Evolutionary conservation across 2,797 vertebrate genomes (phyloP).

Genomic region (Spinus olivaceus): DNA sequence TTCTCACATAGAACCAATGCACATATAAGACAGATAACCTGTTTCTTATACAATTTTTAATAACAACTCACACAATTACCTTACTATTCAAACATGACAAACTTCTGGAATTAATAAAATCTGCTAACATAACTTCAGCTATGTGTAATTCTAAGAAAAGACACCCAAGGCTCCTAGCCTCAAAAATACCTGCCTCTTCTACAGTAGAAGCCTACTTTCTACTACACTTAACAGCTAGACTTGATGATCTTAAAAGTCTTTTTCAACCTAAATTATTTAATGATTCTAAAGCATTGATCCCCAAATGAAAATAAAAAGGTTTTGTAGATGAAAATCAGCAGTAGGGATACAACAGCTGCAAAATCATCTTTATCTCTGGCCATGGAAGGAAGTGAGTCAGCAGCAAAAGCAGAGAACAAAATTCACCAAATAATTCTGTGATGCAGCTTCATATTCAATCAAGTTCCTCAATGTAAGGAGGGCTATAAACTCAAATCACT

Average conservation of each 20-base stretch:
- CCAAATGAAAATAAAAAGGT: background rate
- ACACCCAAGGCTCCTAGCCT: background rate
- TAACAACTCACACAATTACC: background rate
- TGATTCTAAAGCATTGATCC: background rate
- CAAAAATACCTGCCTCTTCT: background rate
- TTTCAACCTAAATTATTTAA: background rate
- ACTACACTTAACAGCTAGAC: background rate
- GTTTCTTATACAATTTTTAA: background rate
- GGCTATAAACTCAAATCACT: background rate
- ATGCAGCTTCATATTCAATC: background rate
- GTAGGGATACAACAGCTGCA: background rate
- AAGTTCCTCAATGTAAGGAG: background rate
- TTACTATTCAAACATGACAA: background rate
- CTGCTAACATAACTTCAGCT: background rate
- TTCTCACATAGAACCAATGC: background rate
- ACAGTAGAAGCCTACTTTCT: background rate
- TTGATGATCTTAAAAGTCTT: background rate
- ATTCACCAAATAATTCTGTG: background rate
- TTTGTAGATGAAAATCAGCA: background rate
- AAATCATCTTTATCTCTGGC: background rate
- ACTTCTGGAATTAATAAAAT: background rate
- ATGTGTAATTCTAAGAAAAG: background rate
- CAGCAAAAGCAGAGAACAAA: background rate
- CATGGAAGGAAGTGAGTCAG: background rate
- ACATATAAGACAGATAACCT: background rate